A percentile compares a stretch with the other conserved stretches of the same genome.
phyloP scores from a whole-genome alignment of 2,888 invertebrate species.

The Monoplex corrugatus region DNA sequence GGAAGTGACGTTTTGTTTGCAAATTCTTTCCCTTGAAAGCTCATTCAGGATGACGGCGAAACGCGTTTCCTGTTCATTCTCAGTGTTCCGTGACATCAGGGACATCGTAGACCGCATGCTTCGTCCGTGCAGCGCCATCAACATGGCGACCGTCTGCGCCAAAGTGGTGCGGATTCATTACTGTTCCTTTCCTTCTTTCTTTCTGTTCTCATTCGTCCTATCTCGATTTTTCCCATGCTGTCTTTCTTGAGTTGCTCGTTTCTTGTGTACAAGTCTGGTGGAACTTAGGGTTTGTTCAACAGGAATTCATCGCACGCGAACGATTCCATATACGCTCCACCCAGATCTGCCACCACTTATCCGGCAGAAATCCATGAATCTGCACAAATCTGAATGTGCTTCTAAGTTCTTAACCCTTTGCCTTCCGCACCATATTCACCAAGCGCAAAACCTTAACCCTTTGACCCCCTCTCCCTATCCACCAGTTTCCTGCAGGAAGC shows the following conservation, averaged over 20 bases:
- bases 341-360: too few species aligned
- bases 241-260: not conserved
- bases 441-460: too few species aligned
- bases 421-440: too few species aligned
- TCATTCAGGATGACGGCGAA: not conserved
- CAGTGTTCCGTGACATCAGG: slow-evolving; percentile 18
- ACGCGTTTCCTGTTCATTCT: slow-evolving; percentile 1
- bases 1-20: slow-evolving; percentile 18
- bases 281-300: too few species aligned
- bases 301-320: too few species aligned
- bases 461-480: too few species aligned
- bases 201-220: not conserved
- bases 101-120: too few species aligned
- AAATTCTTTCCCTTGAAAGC: slow-evolving; percentile 13
- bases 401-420: too few species aligned
- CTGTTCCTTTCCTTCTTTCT: not conserved
- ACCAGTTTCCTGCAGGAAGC: too few species aligned
- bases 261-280: not conserved
- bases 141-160: not conserved
- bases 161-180: not conserved
- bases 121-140: not conserved
- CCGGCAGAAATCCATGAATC: too few species aligned
- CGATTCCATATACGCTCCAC: too few species aligned
- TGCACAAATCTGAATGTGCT: too few species aligned
- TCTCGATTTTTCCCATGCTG: not conserved